Base-by-base conservation (phyloP, 2,888 invertebrate species). In the Cheilosia grossa region DNA sequence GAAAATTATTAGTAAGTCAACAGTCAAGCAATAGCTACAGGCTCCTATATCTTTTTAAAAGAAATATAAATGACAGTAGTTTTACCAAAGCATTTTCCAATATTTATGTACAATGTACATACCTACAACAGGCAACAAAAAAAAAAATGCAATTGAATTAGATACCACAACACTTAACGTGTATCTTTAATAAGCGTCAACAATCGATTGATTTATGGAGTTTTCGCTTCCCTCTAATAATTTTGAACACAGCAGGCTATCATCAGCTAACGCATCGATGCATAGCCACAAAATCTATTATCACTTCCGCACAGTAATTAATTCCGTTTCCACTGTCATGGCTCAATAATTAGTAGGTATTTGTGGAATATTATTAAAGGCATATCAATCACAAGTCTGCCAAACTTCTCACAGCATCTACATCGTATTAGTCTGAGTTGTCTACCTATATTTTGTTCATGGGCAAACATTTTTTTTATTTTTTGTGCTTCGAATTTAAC, bases 231-330 rank as follows among this genome's bases (percentile, higher is more conserved):
- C 19, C 10, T 27, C 53, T 67, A 59, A 66, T 80, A 67, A 73
- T 61, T 59, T 73, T 19, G 59, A 67, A 30, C 4, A 30, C 53
- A 15, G 1, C 40, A 27, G 67, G 13, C 79, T 44, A 67, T 80
- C 74, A 81, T 74, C 74, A 81, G 40, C 27, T 42, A 59, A 51
- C 37, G 70, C 59, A 72, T 72, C 42, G 49, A 51, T 33, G 49
- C 70, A 63, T 56, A 49, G 30, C 74, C 80, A 61, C 80, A 67
- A 74, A 72, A 61, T 69, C 74, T 67, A 81, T 81, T 81, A 81
- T 74, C 80, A 74, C 67, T 63, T 81, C 74, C 80, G 67, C 74
- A 63, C 56, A 69, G 49, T 69, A 81, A 81, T 81, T 81, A 81
- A 74, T 69, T 74, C 56, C 24, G 69, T 74, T 74, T 61, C 80